phyloP scores from a whole-genome alignment of 2,797 vertebrate genomes.

The Paedocypris micromegethes region DNA sequence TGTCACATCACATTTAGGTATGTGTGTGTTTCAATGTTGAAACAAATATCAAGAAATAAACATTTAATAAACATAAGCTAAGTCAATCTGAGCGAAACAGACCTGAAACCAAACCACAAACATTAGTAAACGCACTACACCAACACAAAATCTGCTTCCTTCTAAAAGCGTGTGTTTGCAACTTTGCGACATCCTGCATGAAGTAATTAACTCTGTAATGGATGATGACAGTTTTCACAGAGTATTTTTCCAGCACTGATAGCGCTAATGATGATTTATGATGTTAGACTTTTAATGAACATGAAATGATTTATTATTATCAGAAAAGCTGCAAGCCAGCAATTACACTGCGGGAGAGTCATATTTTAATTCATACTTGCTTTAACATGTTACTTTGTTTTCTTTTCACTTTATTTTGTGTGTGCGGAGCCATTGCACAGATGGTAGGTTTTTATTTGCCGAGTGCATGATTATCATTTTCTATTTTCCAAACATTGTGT shows the following conservation, averaged over 20 bases:
- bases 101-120: no score
- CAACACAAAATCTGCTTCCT: background rate
- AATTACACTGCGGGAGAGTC: conserved; percentile 52
- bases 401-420: background rate
- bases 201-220: conserved; percentile 54
- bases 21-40: no score
- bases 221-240: conserved; percentile 58
- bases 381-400: conserved; percentile 7
- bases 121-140: background rate
- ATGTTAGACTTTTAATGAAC: conserved; percentile 43
- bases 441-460: conserved; percentile 9
- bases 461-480: background rate
- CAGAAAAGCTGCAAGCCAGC: conserved; percentile 50
- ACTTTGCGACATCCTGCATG: conserved; percentile 30
- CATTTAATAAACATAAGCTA: background rate
- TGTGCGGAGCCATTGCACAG: background rate
- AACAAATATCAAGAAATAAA: background rate
- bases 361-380: conserved; percentile 51
- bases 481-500: background rate
- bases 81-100: no score
- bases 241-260: conserved; percentile 59
- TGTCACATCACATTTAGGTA: no score
- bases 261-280: conserved; percentile 61
- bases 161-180: conserved; percentile 5
- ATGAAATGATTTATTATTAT: conserved; percentile 54